Base-by-base conservation (phyloP, 2,113 vertebrate genomes). In the Scytalopus superciliaris region DNA sequence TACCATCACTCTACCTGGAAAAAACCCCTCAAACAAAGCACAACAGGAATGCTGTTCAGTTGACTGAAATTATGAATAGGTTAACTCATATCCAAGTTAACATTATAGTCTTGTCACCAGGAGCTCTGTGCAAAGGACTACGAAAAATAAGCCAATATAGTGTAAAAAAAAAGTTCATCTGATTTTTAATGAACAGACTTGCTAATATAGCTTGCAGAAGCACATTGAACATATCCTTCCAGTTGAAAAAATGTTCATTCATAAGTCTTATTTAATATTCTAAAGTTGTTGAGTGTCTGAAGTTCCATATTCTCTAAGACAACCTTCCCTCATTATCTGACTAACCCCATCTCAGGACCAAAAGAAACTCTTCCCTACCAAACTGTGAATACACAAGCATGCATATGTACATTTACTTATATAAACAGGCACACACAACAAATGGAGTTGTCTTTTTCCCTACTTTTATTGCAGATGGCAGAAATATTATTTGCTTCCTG, bases 21-120 rank as follows among this genome's bases (percentile, higher is more conserved):
- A 21, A 50, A 47, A n/a, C n/a, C 33, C 6, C 13, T 2, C 2
- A 9, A 67, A 1, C 6, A 35, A n/a, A 52, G 14, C 6, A 4
- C 24, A 69, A 31, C 8, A 69, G 10, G 3, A 73, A 52, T 70
- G 5, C 5, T 53, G 21, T 63, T 91, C 16, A 27, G 17, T 28
- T 78, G 56, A 62, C 42, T 42, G 45, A 62, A 74, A 52, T 52
- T 3, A 44, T 44, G 30, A 60, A 52, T 35, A 74, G 6, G 6
- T 52, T 88, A 68, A 73, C 9, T 33, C 8, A 73, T 55, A 15
- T 12, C 37, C 21, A 44, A 44, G 22, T 63, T 57, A 77, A 35
- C 5, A 39, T n/a, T 21, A 21, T 7, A 56, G 64, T 40, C 8
- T 66, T 30, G 56, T 15, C 12, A 53, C 3, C 33, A 85, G 66